A percentile compares a stretch with the other conserved stretches of the same genome.
Evolutionary conservation across 2,113 vertebrate genomes (phyloP).

Genomic region (Petaurus breviceps): DNA sequence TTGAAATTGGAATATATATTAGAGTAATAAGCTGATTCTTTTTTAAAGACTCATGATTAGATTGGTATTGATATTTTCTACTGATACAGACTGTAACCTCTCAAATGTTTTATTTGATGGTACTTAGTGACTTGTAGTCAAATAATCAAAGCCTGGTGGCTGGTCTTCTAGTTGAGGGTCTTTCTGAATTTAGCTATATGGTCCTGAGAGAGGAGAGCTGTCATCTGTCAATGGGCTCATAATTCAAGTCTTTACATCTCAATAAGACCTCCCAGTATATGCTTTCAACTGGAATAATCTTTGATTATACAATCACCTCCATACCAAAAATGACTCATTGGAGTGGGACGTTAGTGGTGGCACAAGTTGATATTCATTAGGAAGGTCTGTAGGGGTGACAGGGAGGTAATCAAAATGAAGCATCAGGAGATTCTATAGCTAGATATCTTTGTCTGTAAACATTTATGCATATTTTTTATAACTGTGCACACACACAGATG

Average conservation of each 20-base stretch:
- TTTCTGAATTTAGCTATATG: not conserved
- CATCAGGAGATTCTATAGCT: not conserved
- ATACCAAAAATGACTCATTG: not conserved
- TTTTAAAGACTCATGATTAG: not conserved
- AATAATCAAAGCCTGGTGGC: not conserved
- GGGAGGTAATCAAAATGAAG: not conserved
- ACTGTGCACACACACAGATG: not conserved
- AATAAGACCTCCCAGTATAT: not conserved
- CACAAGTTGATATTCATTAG: not conserved
- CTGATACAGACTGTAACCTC: not conserved
- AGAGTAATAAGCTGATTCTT: not conserved
- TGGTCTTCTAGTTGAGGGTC: not conserved
- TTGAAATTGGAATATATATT: not conserved
- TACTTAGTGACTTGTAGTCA: not conserved
- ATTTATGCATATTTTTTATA: conserved; percentile 9
- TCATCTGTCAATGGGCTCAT: not conserved
- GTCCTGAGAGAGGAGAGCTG: not conserved
- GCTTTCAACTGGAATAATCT: not conserved
- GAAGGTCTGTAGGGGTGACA: not conserved
- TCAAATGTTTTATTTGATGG: not conserved
- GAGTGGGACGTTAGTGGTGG: not conserved
- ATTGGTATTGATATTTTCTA: not conserved
- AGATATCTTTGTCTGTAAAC: not conserved
- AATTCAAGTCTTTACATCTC: not conserved
- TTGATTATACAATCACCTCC: not conserved